A percentile compares a stretch with the other conserved stretches of the same genome.
These are phyloP conservation scores for Spilarctia lutea DNA, from an alignment of 2,888 invertebrate genomes.

Conservation along the genomic window DNA sequence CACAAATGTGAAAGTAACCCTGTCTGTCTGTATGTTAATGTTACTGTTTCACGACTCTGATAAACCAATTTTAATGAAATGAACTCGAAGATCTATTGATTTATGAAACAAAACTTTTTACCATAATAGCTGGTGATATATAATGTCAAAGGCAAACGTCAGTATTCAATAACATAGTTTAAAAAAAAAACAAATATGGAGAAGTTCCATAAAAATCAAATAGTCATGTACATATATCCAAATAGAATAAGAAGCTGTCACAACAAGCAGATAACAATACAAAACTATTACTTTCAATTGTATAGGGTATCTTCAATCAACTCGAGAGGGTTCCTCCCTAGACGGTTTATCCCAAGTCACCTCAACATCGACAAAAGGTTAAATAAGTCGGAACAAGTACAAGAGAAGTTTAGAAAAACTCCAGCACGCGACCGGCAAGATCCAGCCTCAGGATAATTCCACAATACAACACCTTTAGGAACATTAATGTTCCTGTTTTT, in stretches of 20 bases:
- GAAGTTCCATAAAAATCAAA: conserved; percentile 6
- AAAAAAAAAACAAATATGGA: neutral
- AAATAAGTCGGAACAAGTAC: conserved; percentile 65
- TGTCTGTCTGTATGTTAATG: neutral
- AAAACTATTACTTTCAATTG: conserved; percentile 48
- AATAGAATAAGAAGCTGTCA: conserved; percentile 35
- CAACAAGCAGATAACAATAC: conserved; percentile 44
- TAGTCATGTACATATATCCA: conserved; percentile 19
- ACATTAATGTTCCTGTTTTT: conserved; percentile 26
- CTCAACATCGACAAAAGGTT: conserved; percentile 62
- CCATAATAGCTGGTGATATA: neutral
- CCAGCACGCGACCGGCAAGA: conserved; percentile 48
- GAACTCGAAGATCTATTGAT: neutral
- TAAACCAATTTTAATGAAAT: neutral
- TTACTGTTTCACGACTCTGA: neutral
- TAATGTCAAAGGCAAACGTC: neutral
- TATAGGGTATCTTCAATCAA: conserved; percentile 49
- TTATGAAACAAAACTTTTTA: neutral
- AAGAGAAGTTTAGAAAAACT: conserved; percentile 47
- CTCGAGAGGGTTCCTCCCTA: conserved; percentile 35
- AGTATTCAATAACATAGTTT: neutral
- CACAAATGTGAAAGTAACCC: neutral
- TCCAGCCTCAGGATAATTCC: conserved; percentile 39
- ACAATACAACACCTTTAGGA: conserved; percentile 37
- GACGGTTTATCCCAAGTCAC: conserved; percentile 43